These are phyloP conservation scores for Diadromus collaris DNA, from an alignment of 2,888 invertebrate genomes.

Conservation along the genomic window DNA sequence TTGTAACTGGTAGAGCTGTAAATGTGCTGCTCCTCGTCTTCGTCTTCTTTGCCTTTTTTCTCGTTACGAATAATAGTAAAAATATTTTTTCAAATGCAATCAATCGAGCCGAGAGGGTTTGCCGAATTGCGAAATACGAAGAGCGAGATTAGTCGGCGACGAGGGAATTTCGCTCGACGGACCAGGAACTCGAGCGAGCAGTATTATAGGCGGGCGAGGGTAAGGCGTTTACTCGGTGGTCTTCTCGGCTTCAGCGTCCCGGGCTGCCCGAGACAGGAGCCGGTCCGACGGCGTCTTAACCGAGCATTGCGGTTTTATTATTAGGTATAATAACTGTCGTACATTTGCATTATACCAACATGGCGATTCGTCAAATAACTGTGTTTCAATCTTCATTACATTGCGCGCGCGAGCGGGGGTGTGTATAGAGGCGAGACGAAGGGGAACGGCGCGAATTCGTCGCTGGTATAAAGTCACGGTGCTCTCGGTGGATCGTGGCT, in stretches of 20 bases:
- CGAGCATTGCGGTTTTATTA: slow-evolving; percentile 78
- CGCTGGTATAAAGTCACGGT: slow-evolving; percentile 64
- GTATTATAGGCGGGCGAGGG: slow-evolving; percentile 40
- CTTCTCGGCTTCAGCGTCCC: slow-evolving; percentile 24
- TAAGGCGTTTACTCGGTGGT: slow-evolving; percentile 39
- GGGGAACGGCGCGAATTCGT: slow-evolving; percentile 40
- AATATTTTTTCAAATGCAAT: slow-evolving; percentile 38
- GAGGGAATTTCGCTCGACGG: slow-evolving; percentile 49
- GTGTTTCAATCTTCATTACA: slow-evolving; percentile 74
- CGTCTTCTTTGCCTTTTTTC: background rate
- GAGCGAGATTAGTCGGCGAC: slow-evolving; percentile 50
- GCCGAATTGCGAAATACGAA: slow-evolving; percentile 48
- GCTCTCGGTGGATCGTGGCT: slow-evolving; percentile 70
- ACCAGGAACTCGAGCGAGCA: slow-evolving; percentile 58
- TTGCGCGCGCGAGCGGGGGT: slow-evolving; percentile 43
- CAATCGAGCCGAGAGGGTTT: slow-evolving; percentile 28
- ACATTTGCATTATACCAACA: slow-evolving; percentile 73
- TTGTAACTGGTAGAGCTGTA: no score
- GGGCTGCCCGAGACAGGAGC: slow-evolving; percentile 9
- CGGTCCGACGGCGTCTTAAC: slow-evolving; percentile 41
- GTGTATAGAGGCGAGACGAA: slow-evolving; percentile 11
- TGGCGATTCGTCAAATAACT: slow-evolving; percentile 73
- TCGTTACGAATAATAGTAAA: slow-evolving; percentile 3
- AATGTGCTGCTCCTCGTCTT: no score
- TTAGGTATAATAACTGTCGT: slow-evolving; percentile 77